phyloP scores from a whole-genome alignment of 2,797 vertebrate genomes.

The Uromys caudimaculatus region DNA sequence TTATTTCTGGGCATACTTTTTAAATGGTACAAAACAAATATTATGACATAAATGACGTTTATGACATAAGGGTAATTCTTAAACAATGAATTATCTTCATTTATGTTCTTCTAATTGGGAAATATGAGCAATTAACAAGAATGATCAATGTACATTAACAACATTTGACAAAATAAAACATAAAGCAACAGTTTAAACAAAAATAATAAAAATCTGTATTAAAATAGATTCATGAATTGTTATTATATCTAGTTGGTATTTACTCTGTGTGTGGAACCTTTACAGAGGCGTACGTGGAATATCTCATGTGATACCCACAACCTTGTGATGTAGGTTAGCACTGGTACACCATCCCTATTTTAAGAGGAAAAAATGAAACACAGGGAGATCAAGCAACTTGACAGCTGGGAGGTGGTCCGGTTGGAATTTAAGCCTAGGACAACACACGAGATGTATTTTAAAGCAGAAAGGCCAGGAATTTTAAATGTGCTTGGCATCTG shows the following conservation, averaged over 20 bases:
- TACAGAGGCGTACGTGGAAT: not conserved
- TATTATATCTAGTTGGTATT: not conserved
- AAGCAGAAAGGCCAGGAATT: constrained; percentile 56
- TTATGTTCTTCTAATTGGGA: constrained; percentile 25
- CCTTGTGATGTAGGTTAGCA: constrained; percentile 58
- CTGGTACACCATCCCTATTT: not conserved
- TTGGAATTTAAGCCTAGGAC: constrained; percentile 7
- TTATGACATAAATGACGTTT: constrained; percentile 31
- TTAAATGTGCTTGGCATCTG: constrained; percentile 7
- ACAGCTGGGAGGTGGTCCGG: not conserved
- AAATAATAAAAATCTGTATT: constrained; percentile 39
- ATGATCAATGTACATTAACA: constrained; percentile 41
- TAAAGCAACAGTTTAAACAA: constrained; percentile 43
- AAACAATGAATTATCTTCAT: constrained; percentile 33
- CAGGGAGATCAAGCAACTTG: constrained; percentile 36
- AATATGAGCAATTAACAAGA: constrained; percentile 6
- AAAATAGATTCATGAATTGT: constrained; percentile 47
- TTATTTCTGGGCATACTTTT: constrained; percentile 68
- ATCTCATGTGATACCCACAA: not conserved
- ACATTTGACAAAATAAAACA: constrained; percentile 41
- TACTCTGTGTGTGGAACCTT: not conserved
- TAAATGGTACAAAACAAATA: constrained; percentile 64
- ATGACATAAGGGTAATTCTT: not conserved
- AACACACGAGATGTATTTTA: constrained; percentile 36
- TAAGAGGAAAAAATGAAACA: constrained; percentile 61